Evolutionary conservation across 1,140 invertebrate genomes (phyloP).

Genomic region (Pemphigus obesinymphae): DNA sequence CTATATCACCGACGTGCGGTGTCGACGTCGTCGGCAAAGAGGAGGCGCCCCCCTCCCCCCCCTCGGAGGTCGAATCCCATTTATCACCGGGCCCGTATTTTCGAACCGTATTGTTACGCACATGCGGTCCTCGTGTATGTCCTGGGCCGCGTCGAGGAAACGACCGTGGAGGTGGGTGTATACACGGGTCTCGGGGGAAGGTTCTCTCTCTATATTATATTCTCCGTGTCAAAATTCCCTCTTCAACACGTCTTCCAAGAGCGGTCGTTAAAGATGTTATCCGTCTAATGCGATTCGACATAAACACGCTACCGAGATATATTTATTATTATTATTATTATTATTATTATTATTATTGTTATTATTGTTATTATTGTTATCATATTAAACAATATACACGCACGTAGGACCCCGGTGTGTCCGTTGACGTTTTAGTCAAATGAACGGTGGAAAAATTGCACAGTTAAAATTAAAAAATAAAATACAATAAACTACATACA

Average conservation of each 20-base stretch:
- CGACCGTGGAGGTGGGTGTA: background rate
- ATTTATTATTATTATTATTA: too few species aligned
- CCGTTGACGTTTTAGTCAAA: slow-evolving; percentile 18
- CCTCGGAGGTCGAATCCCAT: slow-evolving; percentile 22
- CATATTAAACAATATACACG: background rate
- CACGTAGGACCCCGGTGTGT: background rate
- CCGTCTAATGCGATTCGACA: slow-evolving; percentile 36
- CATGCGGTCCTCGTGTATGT: background rate
- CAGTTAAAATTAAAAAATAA: too few species aligned
- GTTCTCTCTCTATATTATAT: background rate
- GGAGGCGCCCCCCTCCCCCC: background rate
- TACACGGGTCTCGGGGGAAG: background rate
- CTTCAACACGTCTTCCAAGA: slow-evolving; percentile 36
- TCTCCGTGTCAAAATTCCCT: slow-evolving; percentile 32
- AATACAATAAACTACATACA: too few species aligned
- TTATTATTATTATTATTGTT: too few species aligned
- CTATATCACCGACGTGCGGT: background rate
- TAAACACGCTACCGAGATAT: slow-evolving; percentile 9
- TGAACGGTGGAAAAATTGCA: background rate
- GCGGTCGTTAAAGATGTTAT: slow-evolving; percentile 40
- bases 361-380: too few species aligned
- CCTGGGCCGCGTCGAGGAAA: background rate
- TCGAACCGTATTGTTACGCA: slow-evolving; percentile 11
- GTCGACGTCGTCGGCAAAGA: background rate
- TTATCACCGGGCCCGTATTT: slow-evolving; percentile 31